Base-by-base conservation (phyloP, 2,888 invertebrate genomes). In the Sericinus montela region DNA sequence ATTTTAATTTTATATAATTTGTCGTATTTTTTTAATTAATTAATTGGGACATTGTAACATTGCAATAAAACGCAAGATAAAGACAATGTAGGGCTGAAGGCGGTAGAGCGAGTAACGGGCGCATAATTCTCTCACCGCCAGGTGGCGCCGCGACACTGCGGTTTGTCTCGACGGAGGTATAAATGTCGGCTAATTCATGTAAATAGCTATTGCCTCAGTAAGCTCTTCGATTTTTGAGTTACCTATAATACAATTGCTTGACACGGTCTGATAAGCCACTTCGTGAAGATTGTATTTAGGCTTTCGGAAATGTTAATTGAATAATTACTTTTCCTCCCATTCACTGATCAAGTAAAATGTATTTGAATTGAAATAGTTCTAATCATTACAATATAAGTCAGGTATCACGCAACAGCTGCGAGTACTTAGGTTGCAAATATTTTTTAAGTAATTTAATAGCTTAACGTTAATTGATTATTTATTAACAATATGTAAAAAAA, bases 181-280 rank as follows among this genome's bases (percentile, higher is more conserved):
- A 79, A 87, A 84, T 79, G 85, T 82, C 85, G 74, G 67, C 79
- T 85, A 84, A 86, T 85, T 86, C 82, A 80, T 79, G 82, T 80
- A 84, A 86, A 84, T 86, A 84, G 83, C 80, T 75, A 60, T 62
- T 64, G 61, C 63, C 61, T 65, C 62, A 54, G 57, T 57, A 57
- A 54, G 58, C 56, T 68, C 62, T 73, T 75, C 72, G 72, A 75
- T 73, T 74, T 75, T 75, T 79, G 69, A 64, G 57, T 57, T 43
- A 47, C 42, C 52, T 19, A 53, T 53, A 53, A 46, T 51, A 38
- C 46, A 39, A 51, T 42, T 39, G 32, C 23, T 30, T 39, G 42
- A 29, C n/a, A 39, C 38, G 42, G 14, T 40, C 42, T 43, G 30
- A 11, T 16, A n/a, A 35, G 9, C 15, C 15, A 35, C 23, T 45